Conservation (phyloP, 2,797 vertebrate genomes). For the Typhlichthys subterraneus region DNA sequence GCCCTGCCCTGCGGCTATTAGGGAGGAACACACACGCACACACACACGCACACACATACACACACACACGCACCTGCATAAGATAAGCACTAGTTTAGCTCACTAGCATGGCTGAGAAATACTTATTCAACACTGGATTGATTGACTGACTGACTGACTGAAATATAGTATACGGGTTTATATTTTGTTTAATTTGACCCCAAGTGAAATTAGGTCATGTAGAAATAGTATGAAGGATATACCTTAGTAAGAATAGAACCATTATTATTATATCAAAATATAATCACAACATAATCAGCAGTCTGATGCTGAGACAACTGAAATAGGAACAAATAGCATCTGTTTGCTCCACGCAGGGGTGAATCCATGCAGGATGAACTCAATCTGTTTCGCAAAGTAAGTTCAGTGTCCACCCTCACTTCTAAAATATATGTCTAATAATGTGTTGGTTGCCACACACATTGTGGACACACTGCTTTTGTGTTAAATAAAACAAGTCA, state of each 20-base stretch:
- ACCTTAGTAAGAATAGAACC: too few species aligned
- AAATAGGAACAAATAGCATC: slow-evolving; percentile 27
- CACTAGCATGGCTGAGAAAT: slow-evolving; percentile 52
- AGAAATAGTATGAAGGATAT: slow-evolving; percentile 3
- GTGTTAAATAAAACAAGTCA: slow-evolving; percentile 7
- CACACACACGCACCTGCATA: slow-evolving; percentile 54
- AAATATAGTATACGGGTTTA: slow-evolving; percentile 51
- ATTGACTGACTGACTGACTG: slow-evolving; percentile 27
- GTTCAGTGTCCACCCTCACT: slow-evolving; percentile 10
- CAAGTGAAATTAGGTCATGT: not conserved
- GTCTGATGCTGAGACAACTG: slow-evolving; percentile 8
- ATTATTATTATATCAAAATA: too few species aligned
- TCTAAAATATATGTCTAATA: too few species aligned
- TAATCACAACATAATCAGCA: not conserved
- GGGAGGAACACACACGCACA: slow-evolving; percentile 28
- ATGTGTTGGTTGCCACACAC: too few species aligned
- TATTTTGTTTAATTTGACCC: slow-evolving; percentile 25
- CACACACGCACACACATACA: slow-evolving; percentile 5
- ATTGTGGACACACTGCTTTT: too few species aligned
- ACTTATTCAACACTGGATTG: slow-evolving; percentile 43
- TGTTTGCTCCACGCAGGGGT: slow-evolving; percentile 44
- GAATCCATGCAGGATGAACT: slow-evolving; percentile 66
- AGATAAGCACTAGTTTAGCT: slow-evolving; percentile 45
- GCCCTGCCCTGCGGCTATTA: slow-evolving; percentile 56
- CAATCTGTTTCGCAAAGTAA: slow-evolving; percentile 68